A percentile compares a stretch with the other conserved stretches of the same genome.
Conservation (phyloP, 2,113 vertebrate species). For the Scomber scombrus region DNA sequence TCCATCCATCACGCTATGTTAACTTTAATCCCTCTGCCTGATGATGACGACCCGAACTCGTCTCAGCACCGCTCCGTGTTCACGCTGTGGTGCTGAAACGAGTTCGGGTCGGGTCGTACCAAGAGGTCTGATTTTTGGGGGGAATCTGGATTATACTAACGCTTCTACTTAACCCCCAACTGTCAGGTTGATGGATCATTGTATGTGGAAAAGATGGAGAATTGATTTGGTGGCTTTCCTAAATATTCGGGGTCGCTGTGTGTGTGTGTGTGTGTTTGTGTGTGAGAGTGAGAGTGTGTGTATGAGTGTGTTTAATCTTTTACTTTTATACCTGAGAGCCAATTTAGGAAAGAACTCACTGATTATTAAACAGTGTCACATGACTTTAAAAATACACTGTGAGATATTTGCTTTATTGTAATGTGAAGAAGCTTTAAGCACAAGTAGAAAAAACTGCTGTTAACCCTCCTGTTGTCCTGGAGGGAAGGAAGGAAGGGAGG, state of each 20-base stretch:
- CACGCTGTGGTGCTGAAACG: too few relatives aligned
- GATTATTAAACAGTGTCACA: too few relatives aligned
- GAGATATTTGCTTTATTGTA: too few relatives aligned
- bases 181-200: constrained; percentile 39
- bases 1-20: constrained; percentile 18
- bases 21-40: too few relatives aligned
- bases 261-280: constrained; percentile 5
- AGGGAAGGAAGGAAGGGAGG: too few relatives aligned
- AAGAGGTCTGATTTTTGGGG: too few relatives aligned
- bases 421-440: too few relatives aligned
- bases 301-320: not conserved
- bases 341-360: not conserved
- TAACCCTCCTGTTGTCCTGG: too few relatives aligned
- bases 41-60: constrained; percentile 14
- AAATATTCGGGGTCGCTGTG: constrained; percentile 13
- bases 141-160: constrained; percentile 64
- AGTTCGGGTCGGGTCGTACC: too few relatives aligned
- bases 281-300: not conserved
- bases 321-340: not conserved
- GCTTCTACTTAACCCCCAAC: constrained; percentile 30
- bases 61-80: not conserved
- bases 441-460: too few relatives aligned
- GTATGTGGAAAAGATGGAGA: constrained; percentile 12
- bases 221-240: constrained; percentile 14
- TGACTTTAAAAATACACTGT: too few relatives aligned